Evolutionary conservation across 53 echinoderm and acorn worm genomes (phyloP), one percentile per base, ranked within the genome.

Genomic region (Temnopleurus reevesii): DNA sequence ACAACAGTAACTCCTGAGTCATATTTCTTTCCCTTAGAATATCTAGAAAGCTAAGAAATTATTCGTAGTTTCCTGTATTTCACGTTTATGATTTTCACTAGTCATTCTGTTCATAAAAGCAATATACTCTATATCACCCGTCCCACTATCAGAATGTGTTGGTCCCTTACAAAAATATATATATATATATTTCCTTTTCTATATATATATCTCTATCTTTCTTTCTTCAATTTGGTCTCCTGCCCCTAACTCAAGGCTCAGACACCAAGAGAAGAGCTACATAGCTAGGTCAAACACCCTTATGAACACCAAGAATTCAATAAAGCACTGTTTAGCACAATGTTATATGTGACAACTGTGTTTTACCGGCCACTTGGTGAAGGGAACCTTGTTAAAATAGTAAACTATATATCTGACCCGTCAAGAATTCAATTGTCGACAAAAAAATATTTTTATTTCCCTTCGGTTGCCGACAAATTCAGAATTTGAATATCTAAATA

Each of bases 91-190:
- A 21, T 41, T 38, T 63, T 10, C 0, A 13, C 13, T 30, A 30
- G 29, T 38, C 9, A 36, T 41, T 63, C 63, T 63, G 63, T 23
- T 1, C 21, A 2, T 15, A n/a, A 41, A 17, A 71, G 13, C 41
- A 0, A 71, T 19, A 7, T 23, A 8, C 36, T 71, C 41, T 41
- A 41, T 71, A 49, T 19, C 41, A 21, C n/a, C 13, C 8, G 36
- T 9, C n/a, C n/a, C 21, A 41, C 41, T 6, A n/a, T 41, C 29
- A 63, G 63, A 63, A 63, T 63, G 29, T 59, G 31, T 29, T 63
- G 30, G 13, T 63, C 71, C 23, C 71, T 23, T 71, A 71, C 41
- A 71, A 71, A 71, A 71, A 71, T n/a, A n/a, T n/a, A 55, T 55
- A 55, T 71, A 71, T 66, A 66, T 71, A 38, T 71, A 38, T 21